These are phyloP conservation scores for Tokudaia tokunoshimensis DNA, from an alignment of 2,797 vertebrate species.

Conservation along the genomic window DNA sequence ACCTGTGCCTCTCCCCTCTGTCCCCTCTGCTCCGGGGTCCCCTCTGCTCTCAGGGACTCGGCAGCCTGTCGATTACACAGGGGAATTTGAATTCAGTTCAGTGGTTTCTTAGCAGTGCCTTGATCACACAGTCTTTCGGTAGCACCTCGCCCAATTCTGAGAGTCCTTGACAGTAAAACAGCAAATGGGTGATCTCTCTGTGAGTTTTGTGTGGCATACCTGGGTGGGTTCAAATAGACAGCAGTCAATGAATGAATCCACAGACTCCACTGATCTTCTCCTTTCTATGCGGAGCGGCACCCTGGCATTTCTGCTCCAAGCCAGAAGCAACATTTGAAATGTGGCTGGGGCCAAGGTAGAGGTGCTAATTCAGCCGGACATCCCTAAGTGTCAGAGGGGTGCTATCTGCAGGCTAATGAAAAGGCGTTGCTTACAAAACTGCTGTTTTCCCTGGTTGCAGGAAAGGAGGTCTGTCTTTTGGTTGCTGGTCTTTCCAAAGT, in stretches of 20 bases:
- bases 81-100: neutral
- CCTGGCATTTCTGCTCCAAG: constrained; percentile 15
- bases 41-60: neutral
- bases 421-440: constrained; percentile 33
- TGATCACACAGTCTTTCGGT: neutral
- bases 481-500: neutral
- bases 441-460: neutral
- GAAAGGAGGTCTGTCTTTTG: constrained; percentile 31
- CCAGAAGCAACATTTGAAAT: constrained; percentile 33
- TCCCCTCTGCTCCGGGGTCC: neutral
- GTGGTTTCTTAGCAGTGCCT: neutral
- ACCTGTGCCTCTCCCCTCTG: neutral
- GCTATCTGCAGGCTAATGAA: constrained; percentile 39
- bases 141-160: neutral
- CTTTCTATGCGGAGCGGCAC: neutral
- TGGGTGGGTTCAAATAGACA: neutral
- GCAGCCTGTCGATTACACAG: neutral
- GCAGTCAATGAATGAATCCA: neutral
- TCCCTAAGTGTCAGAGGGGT: neutral
- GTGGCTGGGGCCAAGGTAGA: neutral
- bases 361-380: neutral
- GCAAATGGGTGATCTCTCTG: neutral
- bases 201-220: neutral
- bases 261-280: accelerated
- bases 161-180: too few relatives aligned